Conservation (phyloP, 1,140 invertebrate genomes). For the Pseudomyrmex sp. region DNA sequence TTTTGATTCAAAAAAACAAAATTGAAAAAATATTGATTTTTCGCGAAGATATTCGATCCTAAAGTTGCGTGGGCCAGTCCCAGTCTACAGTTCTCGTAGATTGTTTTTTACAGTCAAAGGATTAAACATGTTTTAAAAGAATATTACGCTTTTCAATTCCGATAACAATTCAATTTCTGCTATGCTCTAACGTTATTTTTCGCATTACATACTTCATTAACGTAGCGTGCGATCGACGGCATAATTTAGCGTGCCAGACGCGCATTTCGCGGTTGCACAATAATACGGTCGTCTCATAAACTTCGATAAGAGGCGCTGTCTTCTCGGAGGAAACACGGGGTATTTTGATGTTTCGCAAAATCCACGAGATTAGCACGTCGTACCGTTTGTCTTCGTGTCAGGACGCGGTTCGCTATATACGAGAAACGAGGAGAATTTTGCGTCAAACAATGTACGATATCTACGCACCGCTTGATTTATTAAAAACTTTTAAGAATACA, state of each 20-base stretch:
- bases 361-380: slow-evolving; percentile 53
- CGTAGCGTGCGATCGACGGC: background rate
- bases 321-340: background rate
- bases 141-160: too few species aligned
- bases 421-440: slow-evolving; percentile 21
- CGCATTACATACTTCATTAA: slow-evolving; percentile 10
- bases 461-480: slow-evolving; percentile 40
- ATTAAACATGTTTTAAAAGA: background rate
- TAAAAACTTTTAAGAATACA: slow-evolving; percentile 15
- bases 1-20: too few species aligned
- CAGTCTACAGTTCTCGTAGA: too few species aligned
- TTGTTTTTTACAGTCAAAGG: too few species aligned
- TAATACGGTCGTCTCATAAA: background rate
- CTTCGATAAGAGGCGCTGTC: slow-evolving; percentile 3
- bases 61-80: too few species aligned
- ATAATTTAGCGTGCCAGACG: background rate
- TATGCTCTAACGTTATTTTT: background rate
- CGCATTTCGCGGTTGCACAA: background rate
- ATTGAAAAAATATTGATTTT: too few species aligned
- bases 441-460: slow-evolving; percentile 5
- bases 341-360: slow-evolving; percentile 51
- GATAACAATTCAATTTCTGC: too few species aligned
- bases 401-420: background rate
- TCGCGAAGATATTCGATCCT: too few species aligned
- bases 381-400: slow-evolving; percentile 50